phyloP scores from a whole-genome alignment of 2,888 invertebrate species.

The Pollenia labialis region DNA sequence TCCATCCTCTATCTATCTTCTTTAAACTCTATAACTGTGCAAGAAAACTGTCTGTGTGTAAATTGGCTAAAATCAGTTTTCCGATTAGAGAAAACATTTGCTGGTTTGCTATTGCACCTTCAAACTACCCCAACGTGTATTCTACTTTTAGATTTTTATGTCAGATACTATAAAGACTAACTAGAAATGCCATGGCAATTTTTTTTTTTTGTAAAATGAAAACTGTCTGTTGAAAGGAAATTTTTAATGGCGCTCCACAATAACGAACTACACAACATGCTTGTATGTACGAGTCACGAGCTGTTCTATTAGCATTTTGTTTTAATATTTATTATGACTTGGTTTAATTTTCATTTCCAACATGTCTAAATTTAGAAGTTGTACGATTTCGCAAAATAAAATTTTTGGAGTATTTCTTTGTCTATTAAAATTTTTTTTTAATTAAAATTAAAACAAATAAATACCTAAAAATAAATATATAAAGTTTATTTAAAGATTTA shows the following conservation, averaged over 20 bases:
- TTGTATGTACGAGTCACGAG: background rate
- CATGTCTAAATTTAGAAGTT: constrained; percentile 48
- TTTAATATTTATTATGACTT: constrained; percentile 61
- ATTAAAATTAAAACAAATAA: background rate
- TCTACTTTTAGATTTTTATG: constrained; percentile 44
- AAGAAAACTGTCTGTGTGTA: background rate
- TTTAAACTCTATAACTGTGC: background rate
- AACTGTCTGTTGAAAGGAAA: constrained; percentile 55
- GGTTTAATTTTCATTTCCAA: constrained; percentile 17
- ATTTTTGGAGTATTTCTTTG: background rate
- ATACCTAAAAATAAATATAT: background rate
- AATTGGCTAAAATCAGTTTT: background rate
- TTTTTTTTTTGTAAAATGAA: constrained; percentile 5
- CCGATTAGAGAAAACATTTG: constrained; percentile 15
- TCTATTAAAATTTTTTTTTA: background rate
- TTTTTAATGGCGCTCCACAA: constrained; percentile 42
- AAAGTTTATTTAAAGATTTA: too few species aligned
- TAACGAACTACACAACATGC: background rate
- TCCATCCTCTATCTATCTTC: too few species aligned
- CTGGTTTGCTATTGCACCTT: constrained; percentile 18
- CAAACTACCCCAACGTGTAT: background rate
- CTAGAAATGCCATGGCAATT: constrained; percentile 49
- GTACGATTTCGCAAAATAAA: constrained; percentile 19
- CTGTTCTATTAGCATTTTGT: constrained; percentile 51
- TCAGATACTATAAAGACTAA: constrained; percentile 3